Conservation (phyloP, 2,888 invertebrate genomes). For the Coronaproctus castanopsis region DNA sequence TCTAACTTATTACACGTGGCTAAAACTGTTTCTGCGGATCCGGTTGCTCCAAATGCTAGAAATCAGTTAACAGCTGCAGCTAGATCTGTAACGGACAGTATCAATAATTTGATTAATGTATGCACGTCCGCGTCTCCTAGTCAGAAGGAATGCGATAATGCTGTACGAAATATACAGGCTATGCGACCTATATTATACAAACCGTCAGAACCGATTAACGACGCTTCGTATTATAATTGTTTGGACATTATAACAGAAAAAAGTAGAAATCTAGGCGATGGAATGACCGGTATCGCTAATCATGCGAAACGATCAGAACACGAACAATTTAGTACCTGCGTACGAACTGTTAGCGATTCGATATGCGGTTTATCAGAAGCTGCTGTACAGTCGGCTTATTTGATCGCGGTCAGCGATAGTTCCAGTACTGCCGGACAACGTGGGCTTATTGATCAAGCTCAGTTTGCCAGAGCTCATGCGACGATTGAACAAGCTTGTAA, state of each 20-base stretch:
- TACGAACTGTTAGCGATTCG: constrained; percentile 61
- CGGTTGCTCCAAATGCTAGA: constrained; percentile 71
- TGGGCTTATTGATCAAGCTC: constrained; percentile 72
- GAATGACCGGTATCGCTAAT: constrained; percentile 86
- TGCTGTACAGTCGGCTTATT: constrained; percentile 83
- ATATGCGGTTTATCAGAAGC: constrained; percentile 84
- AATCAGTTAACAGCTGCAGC: constrained; percentile 70
- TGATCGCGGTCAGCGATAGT: constrained; percentile 82
- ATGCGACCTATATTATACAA: constrained; percentile 61
- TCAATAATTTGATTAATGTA: constrained; percentile 71
- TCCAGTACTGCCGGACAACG: constrained; percentile 71
- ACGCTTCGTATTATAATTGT: constrained; percentile 79
- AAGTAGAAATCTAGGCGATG: constrained; percentile 63
- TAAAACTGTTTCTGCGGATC: constrained; percentile 74
- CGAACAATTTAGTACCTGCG: constrained; percentile 64
- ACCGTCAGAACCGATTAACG: constrained; percentile 70
- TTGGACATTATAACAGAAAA: constrained; percentile 76
- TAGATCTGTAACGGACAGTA: constrained; percentile 74
- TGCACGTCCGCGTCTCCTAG: constrained; percentile 42
- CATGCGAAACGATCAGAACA: constrained; percentile 73
- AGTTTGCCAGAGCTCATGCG: constrained; percentile 67
- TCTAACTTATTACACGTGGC: constrained; percentile 69
- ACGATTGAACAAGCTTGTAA: constrained; percentile 79
- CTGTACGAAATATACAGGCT: constrained; percentile 75
- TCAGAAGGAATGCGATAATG: constrained; percentile 78